Evolutionary conservation across 2,888 invertebrate genomes (phyloP), one percentile per base, ranked within the genome.

Genomic region (Eledona agricola): DNA sequence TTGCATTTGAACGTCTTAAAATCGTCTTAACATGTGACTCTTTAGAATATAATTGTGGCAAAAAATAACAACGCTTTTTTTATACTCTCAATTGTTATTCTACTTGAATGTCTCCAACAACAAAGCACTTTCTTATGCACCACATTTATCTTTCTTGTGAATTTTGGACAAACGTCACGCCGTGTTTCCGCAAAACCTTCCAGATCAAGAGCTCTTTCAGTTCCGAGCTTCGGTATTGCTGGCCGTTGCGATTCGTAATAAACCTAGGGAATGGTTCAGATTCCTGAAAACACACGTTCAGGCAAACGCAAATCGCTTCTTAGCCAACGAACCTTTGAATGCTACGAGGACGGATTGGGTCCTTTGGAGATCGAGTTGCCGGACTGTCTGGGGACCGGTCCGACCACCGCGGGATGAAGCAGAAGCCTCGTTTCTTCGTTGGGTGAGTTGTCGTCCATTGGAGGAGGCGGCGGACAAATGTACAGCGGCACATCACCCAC

Each of bases 381-480:
- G 25, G 71, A 65, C 55, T 69, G 70, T n/a, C 49, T 43, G 2
- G 50, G 23, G 10, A 32, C 43, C 11, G 58, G 31, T 22, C 50
- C 43, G 32, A 58, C 53, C 51, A 58, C 45, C 4, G 63, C 57
- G 10, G 67, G 60, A 57, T 72, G 69, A 55, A 72, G 64, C 49
- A 77, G 66, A 58, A 80, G 65, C 60, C 75, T 73, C 32, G 79
- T 79, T 65, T 80, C 80, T 66, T 81, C 81, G 29, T 78, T 79
- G 6, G 80, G 80, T 13, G 80, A 80, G 52, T 72, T 71, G 58
- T 80, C 79, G 40, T 78, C 78, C 74, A 79, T 73, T 13, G 79
- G 78, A n/a, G 79, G 79, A 19, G 80, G 79, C 19, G 79, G 80
- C 15, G 80, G 80, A 62, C 79, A 80, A 52, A 80, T 80, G 67